These are phyloP conservation scores for Hestina assimilis DNA, from an alignment of 1,140 invertebrate species.

Conservation along the genomic window DNA sequence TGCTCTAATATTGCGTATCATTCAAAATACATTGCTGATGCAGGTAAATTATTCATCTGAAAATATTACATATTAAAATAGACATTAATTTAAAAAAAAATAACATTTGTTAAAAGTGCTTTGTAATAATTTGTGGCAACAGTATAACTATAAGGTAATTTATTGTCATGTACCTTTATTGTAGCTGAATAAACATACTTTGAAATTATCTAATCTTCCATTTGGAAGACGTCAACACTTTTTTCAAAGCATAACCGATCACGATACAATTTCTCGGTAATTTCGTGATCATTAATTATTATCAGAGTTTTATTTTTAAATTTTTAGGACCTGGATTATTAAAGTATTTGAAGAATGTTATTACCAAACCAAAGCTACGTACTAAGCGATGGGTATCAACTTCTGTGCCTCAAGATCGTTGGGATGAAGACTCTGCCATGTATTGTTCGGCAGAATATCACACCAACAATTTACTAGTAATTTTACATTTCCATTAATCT, in stretches of 20 bases:
- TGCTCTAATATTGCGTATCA: constrained; percentile 40
- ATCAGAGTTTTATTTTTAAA: not conserved
- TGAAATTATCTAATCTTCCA: no score
- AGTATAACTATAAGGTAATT: no score
- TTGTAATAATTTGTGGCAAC: no score
- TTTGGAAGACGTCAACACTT: no score
- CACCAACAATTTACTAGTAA: constrained; percentile 89
- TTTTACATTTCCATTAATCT: not conserved
- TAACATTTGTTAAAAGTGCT: no score
- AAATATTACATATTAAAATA: no score
- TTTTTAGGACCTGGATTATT: constrained; percentile 81
- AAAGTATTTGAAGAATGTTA: constrained; percentile 83
- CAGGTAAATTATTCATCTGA: constrained; percentile 2
- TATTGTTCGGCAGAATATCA: constrained; percentile 92
- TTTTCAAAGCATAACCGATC: no score
- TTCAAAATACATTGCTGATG: not conserved
- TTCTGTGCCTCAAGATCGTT: constrained; percentile 86
- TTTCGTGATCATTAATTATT: no score
- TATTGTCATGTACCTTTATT: no score
- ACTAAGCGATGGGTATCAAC: constrained; percentile 90
- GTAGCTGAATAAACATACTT: no score
- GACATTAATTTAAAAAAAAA: no score
- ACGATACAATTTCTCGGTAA: no score
- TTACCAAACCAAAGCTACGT: constrained; percentile 82
- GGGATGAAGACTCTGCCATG: constrained; percentile 82